Base-by-base conservation (phyloP, 2,888 invertebrate genomes). In the Scrobipalpa atriplicella region DNA sequence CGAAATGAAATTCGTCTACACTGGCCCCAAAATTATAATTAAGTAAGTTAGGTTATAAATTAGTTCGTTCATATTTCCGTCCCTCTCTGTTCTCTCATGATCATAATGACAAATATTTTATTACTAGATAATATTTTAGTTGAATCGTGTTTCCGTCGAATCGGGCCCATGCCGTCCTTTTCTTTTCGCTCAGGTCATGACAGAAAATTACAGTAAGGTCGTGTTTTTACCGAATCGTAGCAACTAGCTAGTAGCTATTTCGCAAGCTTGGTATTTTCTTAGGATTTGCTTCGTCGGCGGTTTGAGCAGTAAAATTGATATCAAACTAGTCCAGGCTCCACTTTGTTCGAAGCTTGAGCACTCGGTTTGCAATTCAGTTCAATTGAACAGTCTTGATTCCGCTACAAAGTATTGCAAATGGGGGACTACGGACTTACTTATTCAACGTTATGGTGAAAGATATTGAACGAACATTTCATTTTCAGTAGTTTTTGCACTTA, bases 241-340 rank as follows among this genome's bases (percentile, higher is more conserved):
- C 29, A 2, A 29, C 29, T 29, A 29, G 29, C 29, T 29, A 29
- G 29, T 29, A 29, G 29, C 10, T 29, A 54, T 56, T 56, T 56
- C 16, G 29, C 29, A 3, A 29, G 29, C 58, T 38, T 38, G 58
- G n/a, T 9, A 18, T 56, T 56, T 56, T 56, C 54, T 56, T 29
- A 11, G 54, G 54, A 56, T 56, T 29, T 38, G 36, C 16, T n/a
- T 58, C 36, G 29, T 29, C 56, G 36, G 29, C 29, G 58, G 36
- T 58, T 29, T 38, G 58, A 38, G 16, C 38, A 58, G 38, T 58
- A 58, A 58, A 58, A 58, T 58, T 36, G 58, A 58, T 38, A 58
- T 38, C 58, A 11, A 58, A 58, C 58, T 58, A 38, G 58, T 58
- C 38, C 16, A 58, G 58, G 29, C 36, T 58, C 38, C 11, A 16